These are phyloP conservation scores for Campoletis raptor DNA, from an alignment of 2,888 invertebrate species.

Conservation along the genomic window DNA sequence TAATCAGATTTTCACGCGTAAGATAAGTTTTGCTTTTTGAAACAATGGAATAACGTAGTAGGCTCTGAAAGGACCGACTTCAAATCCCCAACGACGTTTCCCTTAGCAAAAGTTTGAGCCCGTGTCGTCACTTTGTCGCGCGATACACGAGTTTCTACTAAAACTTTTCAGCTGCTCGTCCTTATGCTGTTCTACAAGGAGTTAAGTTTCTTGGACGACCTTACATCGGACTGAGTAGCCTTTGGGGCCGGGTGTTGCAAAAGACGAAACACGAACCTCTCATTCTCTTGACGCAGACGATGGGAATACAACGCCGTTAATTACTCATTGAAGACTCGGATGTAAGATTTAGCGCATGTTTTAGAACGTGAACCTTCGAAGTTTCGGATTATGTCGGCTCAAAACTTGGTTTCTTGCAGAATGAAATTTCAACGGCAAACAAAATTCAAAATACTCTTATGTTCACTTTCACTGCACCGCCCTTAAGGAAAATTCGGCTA, in stretches of 20 bases:
- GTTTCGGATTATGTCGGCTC: neutral
- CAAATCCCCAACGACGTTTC: slow-evolving; percentile 16
- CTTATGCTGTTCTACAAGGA: neutral
- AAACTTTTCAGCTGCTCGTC: slow-evolving; percentile 32
- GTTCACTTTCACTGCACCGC: no score
- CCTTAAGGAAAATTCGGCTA: no score
- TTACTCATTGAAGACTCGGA: slow-evolving; percentile 65
- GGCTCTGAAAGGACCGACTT: slow-evolving; percentile 7
- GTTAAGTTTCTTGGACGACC: slow-evolving; percentile 32
- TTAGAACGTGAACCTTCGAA: neutral
- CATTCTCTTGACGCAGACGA: slow-evolving; percentile 15
- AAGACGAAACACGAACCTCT: slow-evolving; percentile 53
- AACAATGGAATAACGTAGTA: slow-evolving; percentile 42
- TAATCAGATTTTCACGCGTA: slow-evolving; percentile 68
- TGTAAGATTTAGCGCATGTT: neutral
- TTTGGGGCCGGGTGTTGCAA: slow-evolving; percentile 32
- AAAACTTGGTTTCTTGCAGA: neutral
- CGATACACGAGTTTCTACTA: slow-evolving; percentile 15
- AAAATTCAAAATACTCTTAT: neutral
- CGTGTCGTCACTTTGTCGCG: slow-evolving; percentile 18
- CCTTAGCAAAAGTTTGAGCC: slow-evolving; percentile 45
- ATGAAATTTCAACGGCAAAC: neutral
- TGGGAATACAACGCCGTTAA: slow-evolving; percentile 50
- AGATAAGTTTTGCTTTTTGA: slow-evolving; percentile 27
- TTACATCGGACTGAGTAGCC: slow-evolving; percentile 34